phyloP scores from a whole-genome alignment of 2,113 vertebrate species.

The Callorhinus ursinus region DNA sequence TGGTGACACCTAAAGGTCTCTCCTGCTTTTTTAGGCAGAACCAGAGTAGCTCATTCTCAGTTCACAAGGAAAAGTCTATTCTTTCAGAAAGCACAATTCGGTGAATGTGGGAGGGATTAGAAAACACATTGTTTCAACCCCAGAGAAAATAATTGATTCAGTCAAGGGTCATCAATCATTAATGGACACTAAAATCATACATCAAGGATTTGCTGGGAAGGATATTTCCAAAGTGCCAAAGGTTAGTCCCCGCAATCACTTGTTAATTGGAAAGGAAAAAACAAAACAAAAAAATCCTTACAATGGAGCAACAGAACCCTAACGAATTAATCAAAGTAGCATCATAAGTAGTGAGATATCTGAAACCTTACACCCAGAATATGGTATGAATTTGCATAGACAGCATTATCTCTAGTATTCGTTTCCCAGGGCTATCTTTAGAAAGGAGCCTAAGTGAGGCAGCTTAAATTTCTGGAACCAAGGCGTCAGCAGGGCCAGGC shows the following conservation, averaged over 20 bases:
- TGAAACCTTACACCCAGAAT: fast-evolving
- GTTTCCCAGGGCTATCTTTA: no score
- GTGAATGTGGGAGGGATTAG: neutral
- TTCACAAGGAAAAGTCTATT: neutral
- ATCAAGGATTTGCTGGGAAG: neutral
- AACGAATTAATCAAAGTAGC: no score
- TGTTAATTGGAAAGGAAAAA: neutral
- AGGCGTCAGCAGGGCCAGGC: fast-evolving
- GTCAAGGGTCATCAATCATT: neutral
- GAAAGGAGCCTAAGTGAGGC: fast-evolving
- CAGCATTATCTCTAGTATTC: fast-evolving
- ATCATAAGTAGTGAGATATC: neutral
- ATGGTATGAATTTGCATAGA: fast-evolving
- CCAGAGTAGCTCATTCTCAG: neutral
- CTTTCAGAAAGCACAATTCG: neutral
- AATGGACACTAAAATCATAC: neutral
- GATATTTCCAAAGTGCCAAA: neutral
- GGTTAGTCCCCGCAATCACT: neutral
- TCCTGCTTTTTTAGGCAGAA: neutral
- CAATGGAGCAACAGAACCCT: neutral
- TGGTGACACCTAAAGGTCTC: neutral
- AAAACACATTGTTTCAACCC: neutral
- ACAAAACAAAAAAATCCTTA: neutral
- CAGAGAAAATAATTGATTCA: neutral
- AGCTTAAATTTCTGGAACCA: neutral